Evolutionary conservation across 1,140 invertebrate species (phyloP), one percentile per base, ranked within the genome.

Genomic region (Parapsyche elsis): DNA sequence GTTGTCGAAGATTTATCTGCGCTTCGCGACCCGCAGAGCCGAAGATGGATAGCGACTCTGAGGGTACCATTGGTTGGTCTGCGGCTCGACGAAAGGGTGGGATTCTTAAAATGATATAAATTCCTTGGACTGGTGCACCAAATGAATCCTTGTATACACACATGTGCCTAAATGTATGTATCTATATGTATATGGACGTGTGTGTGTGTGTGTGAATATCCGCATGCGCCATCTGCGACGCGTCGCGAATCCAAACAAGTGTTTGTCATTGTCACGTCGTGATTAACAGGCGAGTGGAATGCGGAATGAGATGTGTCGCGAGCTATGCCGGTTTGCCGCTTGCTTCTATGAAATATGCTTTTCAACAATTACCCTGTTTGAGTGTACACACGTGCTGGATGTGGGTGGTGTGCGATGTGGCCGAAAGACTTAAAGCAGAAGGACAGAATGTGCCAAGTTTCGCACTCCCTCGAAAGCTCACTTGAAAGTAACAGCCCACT

Each of bases 181-280:
- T 19, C 10, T 61, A 19, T 61, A 21, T 1, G 21, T 61, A 61
- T 19, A 61, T 19, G 57, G 16, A n/a, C n/a, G 4, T 57, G 53
- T 57, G 53, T 61, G 1, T 16, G 16, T 38, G 57, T 16, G 57
- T 53, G 16, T 53, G 49, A 38, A 71, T 71, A 14, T 26, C 26
- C 26, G 26, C 71, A 74, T 45, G 71, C 71, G 71, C 71, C 71
- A 74, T 74, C 71, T 74, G 71, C 71, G 71, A 74, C 71, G 71
- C 71, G 26, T 5, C 9, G 26, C 19, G 71, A 74, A 74, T 74
- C 45, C 71, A 74, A 74, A 74, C 71, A 74, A 74, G 71, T 74
- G 71, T 74, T 74, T 74, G 71, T 74, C 71, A 74, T 74, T 74
- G 71, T 74, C 71, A 74, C 71, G 71, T 74, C 21, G 71, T 74